phyloP scores from a whole-genome alignment of 1,140 invertebrate species.

The Nebria ingens region DNA sequence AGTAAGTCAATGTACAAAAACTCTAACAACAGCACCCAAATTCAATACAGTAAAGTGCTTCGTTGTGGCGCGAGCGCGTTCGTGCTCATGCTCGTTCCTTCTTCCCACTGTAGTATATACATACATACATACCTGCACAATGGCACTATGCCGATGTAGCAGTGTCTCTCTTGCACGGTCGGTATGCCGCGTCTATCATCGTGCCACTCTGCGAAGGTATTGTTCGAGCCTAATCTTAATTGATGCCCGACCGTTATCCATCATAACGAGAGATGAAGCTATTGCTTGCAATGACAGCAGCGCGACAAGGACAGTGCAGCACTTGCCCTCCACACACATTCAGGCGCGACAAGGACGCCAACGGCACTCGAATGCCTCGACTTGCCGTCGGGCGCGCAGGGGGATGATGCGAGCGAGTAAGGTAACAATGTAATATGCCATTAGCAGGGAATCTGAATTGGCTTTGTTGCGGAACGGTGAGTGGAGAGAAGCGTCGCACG shows the following conservation, averaged over 20 bases:
- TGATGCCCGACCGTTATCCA: constrained; percentile 34
- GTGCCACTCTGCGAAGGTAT: constrained; percentile 23
- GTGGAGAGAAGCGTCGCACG: constrained; percentile 5
- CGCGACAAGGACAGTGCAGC: constrained; percentile 5
- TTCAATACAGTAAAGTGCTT: constrained; percentile 35
- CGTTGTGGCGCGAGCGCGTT: not conserved
- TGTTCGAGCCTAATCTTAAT: constrained; percentile 34
- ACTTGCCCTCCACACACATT: no score
- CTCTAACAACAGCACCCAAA: constrained; percentile 23
- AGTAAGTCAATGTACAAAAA: constrained; percentile 20
- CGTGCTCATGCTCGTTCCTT: no score
- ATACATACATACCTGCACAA: not conserved
- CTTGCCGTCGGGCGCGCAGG: constrained; percentile 8
- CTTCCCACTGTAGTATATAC: not conserved
- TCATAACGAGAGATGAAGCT: constrained; percentile 29
- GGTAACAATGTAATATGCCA: constrained; percentile 38
- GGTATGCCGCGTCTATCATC: not conserved
- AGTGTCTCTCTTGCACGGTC: not conserved
- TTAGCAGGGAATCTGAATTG: constrained; percentile 37
- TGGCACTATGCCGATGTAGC: constrained; percentile 2
- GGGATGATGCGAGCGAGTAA: constrained; percentile 24
- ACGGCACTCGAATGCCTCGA: constrained; percentile 27
- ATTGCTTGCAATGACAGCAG: constrained; percentile 17
- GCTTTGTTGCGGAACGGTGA: constrained; percentile 30
- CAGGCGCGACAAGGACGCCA: constrained; percentile 12